Base-by-base conservation (phyloP, 2,797 vertebrate species). In the Rhinogobio ventralis region DNA sequence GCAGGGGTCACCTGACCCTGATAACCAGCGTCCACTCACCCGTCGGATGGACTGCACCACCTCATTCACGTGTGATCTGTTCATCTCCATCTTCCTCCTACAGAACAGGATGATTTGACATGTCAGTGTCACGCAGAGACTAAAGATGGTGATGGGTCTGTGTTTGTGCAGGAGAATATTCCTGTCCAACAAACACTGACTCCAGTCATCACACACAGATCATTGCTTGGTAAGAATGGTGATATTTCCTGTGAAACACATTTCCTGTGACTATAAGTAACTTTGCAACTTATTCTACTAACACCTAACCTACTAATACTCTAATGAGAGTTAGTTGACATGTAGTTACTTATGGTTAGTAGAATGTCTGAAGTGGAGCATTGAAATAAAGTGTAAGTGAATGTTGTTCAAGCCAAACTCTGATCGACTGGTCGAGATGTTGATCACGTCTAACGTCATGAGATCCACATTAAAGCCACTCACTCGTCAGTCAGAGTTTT, bases 21-120 rank as follows among this genome's bases (percentile, higher is more conserved):
- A 11, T 33, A 23, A 53, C 45, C 28, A n/a, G 39, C 28, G 10
- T 33, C 39, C 7, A 92, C 96, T 81, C 93, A 99, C 98, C 96
- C 97, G 94, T 93, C 99, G 99, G 88, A 99, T 98, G 90, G 96
- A 97, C 90, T 99, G 98, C 86, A 99, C 98, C 91, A 99, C 98
- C 90, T 99, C 98, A 79, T 98, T 98, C 90, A 99, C 98, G 87
- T 98, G 98, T 0, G 97, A 97, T 53, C 97, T 95, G 93, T 98
- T 99, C 95, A 99, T 99, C 93, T 99, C 98, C 1, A 98, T 94
- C 94, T 99, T 99, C 94, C 97, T 97, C 91, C 98, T 99, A 90
- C 17, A 91, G 71, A 83, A 87, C 79, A 77, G 64, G 14, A 23
- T 9, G 19, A 67, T 51, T 67, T 36, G 23, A 79, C 11, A 13